Evolutionary conservation across 2,113 vertebrate species (phyloP).

Genomic region (Struthio camelus): DNA sequence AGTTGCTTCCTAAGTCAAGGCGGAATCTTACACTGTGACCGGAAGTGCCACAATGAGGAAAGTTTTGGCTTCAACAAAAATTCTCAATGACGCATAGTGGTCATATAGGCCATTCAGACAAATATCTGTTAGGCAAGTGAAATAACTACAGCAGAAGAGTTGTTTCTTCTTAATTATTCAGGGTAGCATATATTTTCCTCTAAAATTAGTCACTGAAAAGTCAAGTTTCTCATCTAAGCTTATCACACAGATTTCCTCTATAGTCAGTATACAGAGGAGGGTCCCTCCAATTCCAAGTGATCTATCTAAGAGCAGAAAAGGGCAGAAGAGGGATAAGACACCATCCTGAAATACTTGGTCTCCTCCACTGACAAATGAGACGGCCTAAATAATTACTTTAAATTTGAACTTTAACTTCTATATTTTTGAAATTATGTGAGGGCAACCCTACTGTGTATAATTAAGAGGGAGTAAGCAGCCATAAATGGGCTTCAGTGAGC

Average conservation of each 20-base stretch:
- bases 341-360: background rate
- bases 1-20: background rate
- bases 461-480: background rate
- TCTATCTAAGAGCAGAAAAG: background rate
- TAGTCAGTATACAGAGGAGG: no score
- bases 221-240: background rate
- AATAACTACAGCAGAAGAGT: background rate
- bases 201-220: background rate
- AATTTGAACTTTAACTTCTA: background rate
- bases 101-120: background rate
- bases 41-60: background rate
- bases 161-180: background rate
- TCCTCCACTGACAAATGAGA: background rate
- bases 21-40: background rate
- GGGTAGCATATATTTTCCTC: background rate
- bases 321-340: rapidly evolving
- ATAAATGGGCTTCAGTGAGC: background rate
- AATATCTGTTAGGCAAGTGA: background rate
- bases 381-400: background rate
- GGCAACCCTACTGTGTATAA: background rate
- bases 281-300: background rate
- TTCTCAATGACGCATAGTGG: background rate
- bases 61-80: background rate
- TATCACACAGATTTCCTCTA: background rate
- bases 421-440: background rate